Evolutionary conservation across 2,113 vertebrate genomes (phyloP), one percentile per base, ranked within the genome.

Genomic region (Ptyas mucosa): DNA sequence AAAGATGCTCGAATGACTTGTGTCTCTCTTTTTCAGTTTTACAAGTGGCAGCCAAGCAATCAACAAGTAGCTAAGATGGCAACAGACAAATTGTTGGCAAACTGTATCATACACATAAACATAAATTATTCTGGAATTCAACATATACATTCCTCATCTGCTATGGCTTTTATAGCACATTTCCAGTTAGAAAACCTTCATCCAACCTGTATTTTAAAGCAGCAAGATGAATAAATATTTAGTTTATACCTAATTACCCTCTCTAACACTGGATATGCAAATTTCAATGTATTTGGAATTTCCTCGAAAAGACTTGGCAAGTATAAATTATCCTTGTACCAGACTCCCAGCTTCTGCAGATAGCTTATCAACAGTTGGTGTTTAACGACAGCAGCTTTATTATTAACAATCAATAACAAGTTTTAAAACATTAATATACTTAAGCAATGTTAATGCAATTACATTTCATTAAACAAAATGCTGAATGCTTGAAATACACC

Each of bases 361-460:
- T 91, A 93, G 94, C 93, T 94, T 94, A 97, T 97, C 96, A 96
- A 95, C 96, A 97, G 93, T 94, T 94, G 95, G 64, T 94, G 92
- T 94, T 96, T 96, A 97, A 97, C 96, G 95, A 85, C 91, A 96
- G 52, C 46, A 95, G 93, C 95, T 96, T 96, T 91, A 6, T 94
- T 96, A 94, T 95, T 96, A 97, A 96, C 94, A 97, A 96, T 97
- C 96, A 95, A 96, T 96, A 93, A 96, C 64, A 93, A 92, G 89
- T 95, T 97, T 92, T 97, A 96, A 94, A 97, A 94, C 94, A 95
- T 93, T 93, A 96, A 95, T 95, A 95, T 10, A 94, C 92, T 95
- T 94, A 96, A 94, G 94, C 95, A 91, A 92, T 96, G 64, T 95
- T 95, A 96, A 94, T 94, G 81, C 29, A 91, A 94, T 96, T 97